Conservation (phyloP, 1,140 invertebrate species). For the Pogonomyrmex californicus region DNA sequence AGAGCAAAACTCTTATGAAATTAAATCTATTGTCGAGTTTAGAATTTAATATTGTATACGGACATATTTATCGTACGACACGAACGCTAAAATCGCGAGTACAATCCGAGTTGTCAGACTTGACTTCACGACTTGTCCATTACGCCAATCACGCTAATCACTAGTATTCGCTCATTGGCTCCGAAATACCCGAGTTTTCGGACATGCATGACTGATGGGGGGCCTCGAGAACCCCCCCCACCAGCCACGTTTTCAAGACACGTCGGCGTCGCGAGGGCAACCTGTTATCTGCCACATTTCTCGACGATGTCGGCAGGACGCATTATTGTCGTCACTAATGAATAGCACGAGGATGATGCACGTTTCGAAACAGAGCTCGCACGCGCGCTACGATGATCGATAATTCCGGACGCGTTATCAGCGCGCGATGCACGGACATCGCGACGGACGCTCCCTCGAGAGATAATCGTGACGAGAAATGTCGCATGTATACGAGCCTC, state of each 20-base stretch:
- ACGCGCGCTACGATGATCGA: slow-evolving; percentile 59
- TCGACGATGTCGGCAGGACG: slow-evolving; percentile 23
- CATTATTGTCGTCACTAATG: slow-evolving; percentile 65
- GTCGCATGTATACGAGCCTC: not conserved
- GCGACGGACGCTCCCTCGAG: slow-evolving; percentile 32
- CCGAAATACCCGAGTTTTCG: not conserved
- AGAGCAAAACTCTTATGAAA: not conserved
- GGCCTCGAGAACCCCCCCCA: no score
- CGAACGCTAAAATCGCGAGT: not conserved
- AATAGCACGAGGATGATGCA: slow-evolving; percentile 63
- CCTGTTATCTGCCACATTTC: slow-evolving; percentile 79
- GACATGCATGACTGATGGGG: no score
- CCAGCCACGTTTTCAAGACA: not conserved
- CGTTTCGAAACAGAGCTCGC: slow-evolving; percentile 67
- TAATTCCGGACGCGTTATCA: slow-evolving; percentile 71
- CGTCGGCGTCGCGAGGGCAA: slow-evolving; percentile 76
- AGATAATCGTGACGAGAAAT: slow-evolving; percentile 18
- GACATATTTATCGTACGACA: not conserved
- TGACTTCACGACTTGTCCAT: not conserved
- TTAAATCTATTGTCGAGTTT: not conserved
- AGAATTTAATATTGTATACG: not conserved
- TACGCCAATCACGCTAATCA: not conserved
- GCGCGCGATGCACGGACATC: slow-evolving; percentile 50
- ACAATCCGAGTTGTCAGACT: not conserved
- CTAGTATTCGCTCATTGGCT: not conserved